A percentile compares a stretch with the other conserved stretches of the same genome.
Conservation (phyloP, 2,888 invertebrate species). For the Cheilosia soror region DNA sequence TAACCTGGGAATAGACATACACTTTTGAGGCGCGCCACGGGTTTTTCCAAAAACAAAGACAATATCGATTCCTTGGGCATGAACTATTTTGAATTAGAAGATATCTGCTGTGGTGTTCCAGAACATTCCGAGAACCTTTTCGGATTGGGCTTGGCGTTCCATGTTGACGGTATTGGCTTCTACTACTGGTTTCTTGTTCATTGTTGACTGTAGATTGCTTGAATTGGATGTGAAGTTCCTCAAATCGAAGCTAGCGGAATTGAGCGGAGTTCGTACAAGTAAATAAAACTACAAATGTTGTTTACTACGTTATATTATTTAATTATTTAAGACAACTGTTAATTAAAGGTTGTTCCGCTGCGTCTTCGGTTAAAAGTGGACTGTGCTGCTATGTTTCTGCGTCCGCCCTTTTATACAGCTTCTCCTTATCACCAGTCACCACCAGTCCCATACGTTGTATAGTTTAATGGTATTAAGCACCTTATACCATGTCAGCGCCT, state of each 20-base stretch:
- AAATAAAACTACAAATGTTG: too few relatives aligned
- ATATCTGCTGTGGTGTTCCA: slow-evolving; percentile 71
- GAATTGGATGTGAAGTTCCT: slow-evolving; percentile 60
- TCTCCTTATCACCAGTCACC: too few relatives aligned
- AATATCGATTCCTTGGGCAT: slow-evolving; percentile 29
- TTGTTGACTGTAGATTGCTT: background rate
- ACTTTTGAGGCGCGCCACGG: slow-evolving; percentile 33
- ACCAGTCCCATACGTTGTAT: too few relatives aligned
- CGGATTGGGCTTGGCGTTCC: slow-evolving; percentile 19
- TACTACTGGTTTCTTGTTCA: background rate
- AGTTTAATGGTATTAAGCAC: too few relatives aligned
- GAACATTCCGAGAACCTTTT: slow-evolving; percentile 75
- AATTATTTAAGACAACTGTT: too few relatives aligned
- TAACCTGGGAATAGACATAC: slow-evolving; percentile 43
- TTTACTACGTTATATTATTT: too few relatives aligned
- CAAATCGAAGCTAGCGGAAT: slow-evolving; percentile 65
- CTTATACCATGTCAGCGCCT: too few relatives aligned
- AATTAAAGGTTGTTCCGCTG: too few relatives aligned
- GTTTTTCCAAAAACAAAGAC: slow-evolving; percentile 43
- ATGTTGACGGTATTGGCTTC: slow-evolving; percentile 14
- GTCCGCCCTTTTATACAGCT: too few relatives aligned
- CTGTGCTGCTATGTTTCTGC: too few relatives aligned
- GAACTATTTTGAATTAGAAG: slow-evolving; percentile 52
- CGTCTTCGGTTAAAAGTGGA: too few relatives aligned
- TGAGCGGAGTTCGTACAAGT: too few relatives aligned